These are phyloP conservation scores for Acrossocheilus wenchowensis DNA, from an alignment of 2,797 vertebrate genomes.

Conservation along the genomic window DNA sequence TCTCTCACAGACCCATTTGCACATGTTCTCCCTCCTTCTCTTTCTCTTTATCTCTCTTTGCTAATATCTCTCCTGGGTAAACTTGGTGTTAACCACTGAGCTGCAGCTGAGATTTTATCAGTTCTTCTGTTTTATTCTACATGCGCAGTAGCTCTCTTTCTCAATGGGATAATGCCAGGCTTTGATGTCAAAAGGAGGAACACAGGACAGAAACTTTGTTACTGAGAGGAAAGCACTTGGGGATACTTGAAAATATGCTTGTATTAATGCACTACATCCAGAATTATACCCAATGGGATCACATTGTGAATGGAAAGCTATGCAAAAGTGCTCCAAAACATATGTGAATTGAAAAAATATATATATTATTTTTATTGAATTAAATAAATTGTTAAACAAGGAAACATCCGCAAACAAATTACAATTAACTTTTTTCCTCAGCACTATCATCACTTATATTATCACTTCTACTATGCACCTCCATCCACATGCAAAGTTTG, in stretches of 20 bases:
- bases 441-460: neutral
- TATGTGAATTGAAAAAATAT: neutral
- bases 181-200: conserved; percentile 38
- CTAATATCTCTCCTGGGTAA: conserved; percentile 59
- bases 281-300: neutral
- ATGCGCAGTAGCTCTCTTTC: neutral
- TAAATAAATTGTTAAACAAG: neutral
- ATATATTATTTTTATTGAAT: neutral
- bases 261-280: neutral
- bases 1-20: conserved; percentile 55
- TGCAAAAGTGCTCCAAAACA: neutral
- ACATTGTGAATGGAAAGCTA: neutral
- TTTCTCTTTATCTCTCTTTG: conserved; percentile 51
- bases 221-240: conserved; percentile 29
- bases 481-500: neutral
- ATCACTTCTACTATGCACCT: neutral
- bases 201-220: conserved; percentile 5
- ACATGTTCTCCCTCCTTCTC: conserved; percentile 78
- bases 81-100: conserved; percentile 29
- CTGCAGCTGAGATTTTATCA: conserved; percentile 51
- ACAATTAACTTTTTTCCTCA: neutral
- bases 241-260: conserved; percentile 26
- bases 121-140: conserved; percentile 35
- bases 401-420: neutral
- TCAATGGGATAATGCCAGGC: conserved; percentile 39